phyloP scores from a whole-genome alignment of 2,797 vertebrate species.

The Agapornis canus region DNA sequence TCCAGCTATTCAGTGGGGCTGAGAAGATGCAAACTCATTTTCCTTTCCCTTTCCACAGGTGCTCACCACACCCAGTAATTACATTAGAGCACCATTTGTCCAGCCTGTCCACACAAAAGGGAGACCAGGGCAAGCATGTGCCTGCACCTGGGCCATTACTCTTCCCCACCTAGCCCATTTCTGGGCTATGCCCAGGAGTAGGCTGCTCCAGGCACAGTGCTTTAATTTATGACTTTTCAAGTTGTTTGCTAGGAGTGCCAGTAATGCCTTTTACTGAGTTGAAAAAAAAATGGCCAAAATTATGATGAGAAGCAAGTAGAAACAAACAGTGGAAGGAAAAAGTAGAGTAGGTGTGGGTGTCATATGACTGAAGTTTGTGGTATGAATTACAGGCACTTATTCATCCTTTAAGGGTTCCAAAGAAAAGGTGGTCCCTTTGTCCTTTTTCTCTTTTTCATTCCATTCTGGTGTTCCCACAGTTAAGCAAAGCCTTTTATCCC shows the following conservation, averaged over 20 bases:
- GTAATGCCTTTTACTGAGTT: background rate
- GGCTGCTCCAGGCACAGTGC: background rate
- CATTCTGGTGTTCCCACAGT: background rate
- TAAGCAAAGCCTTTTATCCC: background rate
- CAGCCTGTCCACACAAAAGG: background rate
- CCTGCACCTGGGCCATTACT: background rate
- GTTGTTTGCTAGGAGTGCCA: background rate
- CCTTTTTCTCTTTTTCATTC: background rate
- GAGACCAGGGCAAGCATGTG: background rate
- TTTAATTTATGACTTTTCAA: background rate
- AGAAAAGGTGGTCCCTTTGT: background rate
- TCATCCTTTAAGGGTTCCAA: background rate
- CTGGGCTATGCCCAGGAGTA: background rate
- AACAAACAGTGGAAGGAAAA: background rate
- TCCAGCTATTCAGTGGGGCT: background rate
- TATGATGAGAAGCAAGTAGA: background rate
- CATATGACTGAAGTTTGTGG: background rate
- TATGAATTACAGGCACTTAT: background rate
- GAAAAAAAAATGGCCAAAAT: background rate
- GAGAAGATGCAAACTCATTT: background rate
- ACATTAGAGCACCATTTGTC: background rate
- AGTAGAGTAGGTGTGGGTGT: background rate
- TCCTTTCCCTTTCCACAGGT: background rate
- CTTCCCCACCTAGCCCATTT: background rate
- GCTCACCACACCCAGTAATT: background rate